Base-by-base conservation (phyloP, 2,797 vertebrate genomes). In the Spinibarbus caldwelli region DNA sequence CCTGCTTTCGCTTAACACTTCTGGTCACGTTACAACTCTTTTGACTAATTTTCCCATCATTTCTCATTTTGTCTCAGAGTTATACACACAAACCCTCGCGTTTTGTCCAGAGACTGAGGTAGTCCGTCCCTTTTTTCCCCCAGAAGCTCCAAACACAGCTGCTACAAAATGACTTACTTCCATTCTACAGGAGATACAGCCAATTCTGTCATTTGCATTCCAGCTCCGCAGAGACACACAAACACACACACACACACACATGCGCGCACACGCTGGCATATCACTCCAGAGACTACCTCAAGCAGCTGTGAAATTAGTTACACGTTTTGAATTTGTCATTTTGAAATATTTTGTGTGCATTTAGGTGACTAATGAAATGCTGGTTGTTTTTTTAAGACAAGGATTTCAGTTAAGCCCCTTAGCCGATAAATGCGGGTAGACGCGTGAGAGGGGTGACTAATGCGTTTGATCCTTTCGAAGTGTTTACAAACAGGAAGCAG, bases 281-380 rank as follows among this genome's bases (percentile, higher is more conserved):
- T 86, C 79, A 79, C 87, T 86, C 84, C 57, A 85, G 87, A 90
- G 86, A 87, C 85, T 62, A 88, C 87, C 86, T 92, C 91, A 93
- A 93, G 92, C 89, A 93, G 89, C 92, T 94, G 92, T 94, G 92
- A 93, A 94, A 94, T 94, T 93, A 93, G 93, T 93, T 86, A 77
- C 92, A 92, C 78, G 88, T 88, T 90, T 89, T 85, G 89, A 84
- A 92, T 92, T 83, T 76, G 64, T 91, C 88, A 89, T 89, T 89
- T 86, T 82, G 86, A 92, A 90, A 85, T 92, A 87, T 89, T 87
- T 88, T 73, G 52, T 82, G 85, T 82, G 86, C 82, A 62, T 92
- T 90, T 88, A 90, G 88, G 84, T 88, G 88, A 85, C 90, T 93
- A 93, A 90, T 89, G 85, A 93, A 87, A 93, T 87, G 91, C 90